These are phyloP conservation scores for Gymnopithys bicolor DNA, from an alignment of 2,797 vertebrate species.

Conservation along the genomic window DNA sequence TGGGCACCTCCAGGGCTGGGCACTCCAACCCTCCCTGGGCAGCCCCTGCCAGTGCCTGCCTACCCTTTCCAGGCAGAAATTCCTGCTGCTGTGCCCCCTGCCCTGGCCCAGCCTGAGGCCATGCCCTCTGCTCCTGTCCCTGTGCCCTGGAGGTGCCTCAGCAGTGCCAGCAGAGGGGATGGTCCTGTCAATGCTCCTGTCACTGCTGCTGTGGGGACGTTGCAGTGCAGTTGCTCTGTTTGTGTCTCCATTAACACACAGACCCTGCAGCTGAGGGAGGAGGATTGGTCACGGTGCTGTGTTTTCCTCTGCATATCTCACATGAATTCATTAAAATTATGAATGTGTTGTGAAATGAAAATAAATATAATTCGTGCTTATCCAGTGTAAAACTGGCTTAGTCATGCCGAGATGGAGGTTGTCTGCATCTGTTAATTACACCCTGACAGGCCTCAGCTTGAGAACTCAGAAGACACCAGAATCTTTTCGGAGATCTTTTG, in stretches of 20 bases:
- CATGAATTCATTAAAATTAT: constrained; percentile 24
- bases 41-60: neutral
- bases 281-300: neutral
- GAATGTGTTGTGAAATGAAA: constrained; percentile 45
- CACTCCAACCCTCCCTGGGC: neutral
- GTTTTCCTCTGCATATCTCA: neutral
- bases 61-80: neutral
- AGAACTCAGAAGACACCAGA: neutral
- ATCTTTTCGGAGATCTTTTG: neutral
- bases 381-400: constrained; percentile 55
- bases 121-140: neutral
- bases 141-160: neutral
- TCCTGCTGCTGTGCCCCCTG: neutral
- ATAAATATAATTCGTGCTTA: constrained; percentile 20
- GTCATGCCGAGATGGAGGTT: constrained; percentile 40
- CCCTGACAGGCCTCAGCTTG: constrained; percentile 44
- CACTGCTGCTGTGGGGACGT: neutral
- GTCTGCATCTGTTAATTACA: constrained; percentile 53
- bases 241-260: neutral
- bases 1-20: neutral
- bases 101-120: neutral
- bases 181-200: neutral
- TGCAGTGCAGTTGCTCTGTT: neutral
- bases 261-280: neutral
- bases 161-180: neutral